Evolutionary conservation across 2,888 invertebrate species (phyloP).

Genomic region (Agrochola macilenta): DNA sequence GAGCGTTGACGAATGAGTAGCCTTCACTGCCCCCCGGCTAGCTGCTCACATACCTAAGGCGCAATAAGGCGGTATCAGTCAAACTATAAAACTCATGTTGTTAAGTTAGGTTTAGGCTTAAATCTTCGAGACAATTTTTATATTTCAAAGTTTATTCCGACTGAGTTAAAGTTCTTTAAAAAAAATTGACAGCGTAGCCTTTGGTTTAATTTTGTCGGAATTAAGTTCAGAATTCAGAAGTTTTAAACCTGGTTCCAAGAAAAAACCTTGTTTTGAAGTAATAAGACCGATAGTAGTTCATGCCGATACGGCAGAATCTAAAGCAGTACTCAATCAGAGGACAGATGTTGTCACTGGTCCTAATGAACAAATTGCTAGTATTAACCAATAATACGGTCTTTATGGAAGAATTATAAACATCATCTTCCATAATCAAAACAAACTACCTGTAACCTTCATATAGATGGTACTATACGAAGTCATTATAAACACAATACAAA

Average conservation of each 20-base stretch:
- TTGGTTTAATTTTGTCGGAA: neutral
- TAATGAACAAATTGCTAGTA: neutral
- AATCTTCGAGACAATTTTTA: neutral
- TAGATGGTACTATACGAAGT: neutral
- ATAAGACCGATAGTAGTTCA: neutral
- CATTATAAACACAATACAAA: conserved; percentile 45
- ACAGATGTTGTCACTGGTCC: too few species aligned
- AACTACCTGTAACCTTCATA: conserved; percentile 41
- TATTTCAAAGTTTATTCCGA: neutral
- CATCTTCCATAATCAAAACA: neutral
- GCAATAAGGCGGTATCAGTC: too few species aligned
- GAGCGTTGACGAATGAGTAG: too few species aligned
- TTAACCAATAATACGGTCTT: neutral
- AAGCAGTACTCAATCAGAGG: neutral
- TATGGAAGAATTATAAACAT: neutral
- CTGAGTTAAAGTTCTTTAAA: neutral
- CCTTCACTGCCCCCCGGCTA: too few species aligned
- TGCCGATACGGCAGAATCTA: neutral
- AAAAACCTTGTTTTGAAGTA: neutral
- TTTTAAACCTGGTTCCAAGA: neutral
- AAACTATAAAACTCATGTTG: too few species aligned
- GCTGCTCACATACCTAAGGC: too few species aligned
- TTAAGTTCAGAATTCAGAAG: neutral
- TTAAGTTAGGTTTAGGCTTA: too few species aligned
- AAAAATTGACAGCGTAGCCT: neutral